Evolutionary conservation across 2,113 vertebrate species (phyloP), one percentile per base, ranked within the genome.

Genomic region (Anoura caudifer): DNA sequence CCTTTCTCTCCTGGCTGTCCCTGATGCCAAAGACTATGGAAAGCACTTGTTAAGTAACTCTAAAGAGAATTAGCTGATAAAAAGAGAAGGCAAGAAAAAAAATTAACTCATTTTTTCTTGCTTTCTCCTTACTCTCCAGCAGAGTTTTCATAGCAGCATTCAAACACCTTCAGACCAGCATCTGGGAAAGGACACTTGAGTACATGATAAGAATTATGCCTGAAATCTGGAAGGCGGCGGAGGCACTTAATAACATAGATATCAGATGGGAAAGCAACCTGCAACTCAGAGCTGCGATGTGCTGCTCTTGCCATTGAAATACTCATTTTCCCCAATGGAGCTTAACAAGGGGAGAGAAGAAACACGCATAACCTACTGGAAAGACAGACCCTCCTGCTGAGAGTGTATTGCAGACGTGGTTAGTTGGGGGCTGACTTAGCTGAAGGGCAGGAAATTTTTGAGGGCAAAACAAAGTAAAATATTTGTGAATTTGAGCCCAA

Each of bases 231-330:
- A 70, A 50, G 59, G 9, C 0, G 0, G 28, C 20, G 20, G 36
- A 6, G n/a, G 38, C 63, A 16, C 33, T 72, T 36, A 19, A 14
- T 0, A 1, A 20, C 13, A 6, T 7, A 0, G 81, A 17, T 26
- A 36, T 47, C 12, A 61, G 5, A 17, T 2, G 2, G 33, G 13
- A 50, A 33, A 61, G 63, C 50, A 3, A 22, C 45, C 28, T 10
- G 0, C 12, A 0, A 2, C 3, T 0, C 11, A 3, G n/a, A 1
- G 4, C 8, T 13, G 8, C 9, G 4, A 15, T 0, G 5, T 41
- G 28, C 92, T 28, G 4, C 26, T 33, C 19, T 19, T 41, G 13
- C 24, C 16, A 4, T n/a, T 1, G 14, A 63, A 12, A 22, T 2
- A 19, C 7, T 38, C n/a, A 10, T 50, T 45, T 52, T 16, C 52